phyloP scores from a whole-genome alignment of 2,113 vertebrate genomes.

The Pelodiscus sinensis region DNA sequence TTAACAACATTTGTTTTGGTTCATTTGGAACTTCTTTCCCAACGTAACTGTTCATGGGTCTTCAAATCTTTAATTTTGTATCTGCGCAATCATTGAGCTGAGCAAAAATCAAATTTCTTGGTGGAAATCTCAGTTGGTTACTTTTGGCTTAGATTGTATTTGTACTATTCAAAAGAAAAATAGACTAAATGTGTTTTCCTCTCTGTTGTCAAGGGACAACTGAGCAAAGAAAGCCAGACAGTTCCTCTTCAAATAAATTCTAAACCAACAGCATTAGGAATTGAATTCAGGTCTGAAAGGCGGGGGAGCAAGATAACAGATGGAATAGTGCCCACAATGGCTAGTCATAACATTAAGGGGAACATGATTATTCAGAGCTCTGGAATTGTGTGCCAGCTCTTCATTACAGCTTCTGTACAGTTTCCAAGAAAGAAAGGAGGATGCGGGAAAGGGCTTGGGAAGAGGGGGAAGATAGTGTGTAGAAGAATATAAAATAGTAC shows the following conservation, averaged over 20 bases:
- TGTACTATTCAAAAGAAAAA: background rate
- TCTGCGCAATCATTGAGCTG: background rate
- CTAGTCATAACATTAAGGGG: conserved; percentile 53
- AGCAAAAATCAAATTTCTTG: background rate
- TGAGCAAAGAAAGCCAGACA: conserved; percentile 35
- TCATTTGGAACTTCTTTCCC: background rate
- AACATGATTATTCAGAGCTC: conserved; percentile 31
- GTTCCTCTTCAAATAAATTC: conserved; percentile 28
- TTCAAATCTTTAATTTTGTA: background rate
- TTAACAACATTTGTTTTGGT: background rate
- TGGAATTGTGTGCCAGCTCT: conserved; percentile 35
- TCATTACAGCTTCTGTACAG: conserved; percentile 39
- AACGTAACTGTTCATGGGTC: background rate
- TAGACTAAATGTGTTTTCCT: background rate
- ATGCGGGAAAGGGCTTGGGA: background rate
- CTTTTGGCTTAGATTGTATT: conserved; percentile 31
- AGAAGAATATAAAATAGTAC: background rate
- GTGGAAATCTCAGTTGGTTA: background rate
- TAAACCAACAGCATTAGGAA: conserved; percentile 26
- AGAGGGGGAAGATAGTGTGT: background rate
- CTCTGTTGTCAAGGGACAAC: conserved; percentile 19
- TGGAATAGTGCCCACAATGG: conserved; percentile 16
- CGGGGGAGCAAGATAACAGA: background rate
- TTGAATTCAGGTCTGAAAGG: background rate
- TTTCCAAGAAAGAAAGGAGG: conserved; percentile 36